Evolutionary conservation across 2,888 invertebrate species (phyloP).

Genomic region (Lumbricus terrestris): DNA sequence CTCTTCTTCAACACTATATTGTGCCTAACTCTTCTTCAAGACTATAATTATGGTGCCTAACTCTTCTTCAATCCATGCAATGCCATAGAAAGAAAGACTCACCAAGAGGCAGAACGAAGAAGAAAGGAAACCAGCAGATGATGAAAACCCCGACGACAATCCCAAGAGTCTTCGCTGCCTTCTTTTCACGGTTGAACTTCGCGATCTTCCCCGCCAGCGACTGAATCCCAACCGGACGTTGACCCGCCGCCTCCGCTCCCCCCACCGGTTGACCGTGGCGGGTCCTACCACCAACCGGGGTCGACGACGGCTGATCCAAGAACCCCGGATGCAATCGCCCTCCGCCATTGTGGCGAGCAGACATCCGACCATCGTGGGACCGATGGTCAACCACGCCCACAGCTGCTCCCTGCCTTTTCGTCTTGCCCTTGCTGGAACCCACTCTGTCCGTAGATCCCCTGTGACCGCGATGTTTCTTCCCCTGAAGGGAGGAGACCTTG

Average conservation of each 20-base stretch:
- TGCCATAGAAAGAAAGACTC: slow-evolving; percentile 29
- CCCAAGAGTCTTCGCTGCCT: slow-evolving; percentile 70
- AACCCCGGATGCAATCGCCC: slow-evolving; percentile 27
- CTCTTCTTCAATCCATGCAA: neutral
- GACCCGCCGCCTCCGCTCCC: neutral
- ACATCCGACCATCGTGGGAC: neutral
- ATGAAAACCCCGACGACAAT: slow-evolving; percentile 71
- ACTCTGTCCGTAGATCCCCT: neutral
- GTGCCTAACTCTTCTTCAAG: too few species aligned
- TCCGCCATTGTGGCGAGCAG: slow-evolving; percentile 24
- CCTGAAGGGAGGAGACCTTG: neutral
- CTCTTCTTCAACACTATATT: too few species aligned
- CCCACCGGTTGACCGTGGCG: neutral
- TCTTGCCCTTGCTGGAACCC: neutral
- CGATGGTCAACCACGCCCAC: neutral
- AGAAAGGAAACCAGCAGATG: slow-evolving; percentile 72
- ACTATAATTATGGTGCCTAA: too few species aligned
- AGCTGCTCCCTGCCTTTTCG: slow-evolving; percentile 19
- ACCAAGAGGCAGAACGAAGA: slow-evolving; percentile 69
- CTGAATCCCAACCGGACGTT: slow-evolving; percentile 25
- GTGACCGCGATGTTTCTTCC: neutral
- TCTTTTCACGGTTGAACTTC: slow-evolving; percentile 66
- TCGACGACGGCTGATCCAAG: neutral
- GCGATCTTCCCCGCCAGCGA: slow-evolving; percentile 58
- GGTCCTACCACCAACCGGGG: neutral